These are phyloP conservation scores for Drosophila bifasciata DNA, from an alignment of 1,140 invertebrate genomes.

Conservation along the genomic window DNA sequence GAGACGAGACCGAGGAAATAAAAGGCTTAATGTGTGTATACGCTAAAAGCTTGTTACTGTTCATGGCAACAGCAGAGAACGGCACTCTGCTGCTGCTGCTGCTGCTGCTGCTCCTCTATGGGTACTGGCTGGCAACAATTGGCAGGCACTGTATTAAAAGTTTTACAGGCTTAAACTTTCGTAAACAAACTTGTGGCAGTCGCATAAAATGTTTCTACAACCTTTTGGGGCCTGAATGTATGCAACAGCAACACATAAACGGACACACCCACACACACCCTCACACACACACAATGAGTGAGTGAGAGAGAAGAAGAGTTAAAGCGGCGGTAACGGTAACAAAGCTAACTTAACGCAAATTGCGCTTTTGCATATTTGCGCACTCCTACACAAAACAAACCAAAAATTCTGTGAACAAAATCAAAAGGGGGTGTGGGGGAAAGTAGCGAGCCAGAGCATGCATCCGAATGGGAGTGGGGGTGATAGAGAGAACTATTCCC, in stretches of 20 bases:
- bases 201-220: slow-evolving; percentile 68
- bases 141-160: slow-evolving; percentile 73
- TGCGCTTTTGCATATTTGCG: slow-evolving; percentile 78
- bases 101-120: too few species aligned
- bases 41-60: slow-evolving; percentile 67
- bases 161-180: slow-evolving; percentile 74
- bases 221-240: slow-evolving; percentile 57
- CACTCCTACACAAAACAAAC: slow-evolving; percentile 45
- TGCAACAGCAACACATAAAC: slow-evolving; percentile 26
- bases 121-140: slow-evolving; percentile 47
- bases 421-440: slow-evolving; percentile 18
- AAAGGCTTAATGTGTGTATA: slow-evolving; percentile 63
- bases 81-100: slow-evolving; percentile 4
- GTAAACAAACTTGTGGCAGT: slow-evolving; percentile 45
- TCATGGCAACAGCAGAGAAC: slow-evolving; percentile 13
- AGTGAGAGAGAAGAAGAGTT: neutral
- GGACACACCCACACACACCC: slow-evolving; percentile 1
- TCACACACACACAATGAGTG: too few species aligned
- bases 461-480: neutral
- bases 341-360: slow-evolving; percentile 78
- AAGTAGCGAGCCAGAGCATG: neutral
- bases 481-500: neutral
- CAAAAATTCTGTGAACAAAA: slow-evolving; percentile 29
- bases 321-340: slow-evolving; percentile 7
- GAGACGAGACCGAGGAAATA: slow-evolving; percentile 31